Evolutionary conservation across 23 tunicate species (phyloP).

Genomic region (Oikopleura vanhoeffeni): DNA sequence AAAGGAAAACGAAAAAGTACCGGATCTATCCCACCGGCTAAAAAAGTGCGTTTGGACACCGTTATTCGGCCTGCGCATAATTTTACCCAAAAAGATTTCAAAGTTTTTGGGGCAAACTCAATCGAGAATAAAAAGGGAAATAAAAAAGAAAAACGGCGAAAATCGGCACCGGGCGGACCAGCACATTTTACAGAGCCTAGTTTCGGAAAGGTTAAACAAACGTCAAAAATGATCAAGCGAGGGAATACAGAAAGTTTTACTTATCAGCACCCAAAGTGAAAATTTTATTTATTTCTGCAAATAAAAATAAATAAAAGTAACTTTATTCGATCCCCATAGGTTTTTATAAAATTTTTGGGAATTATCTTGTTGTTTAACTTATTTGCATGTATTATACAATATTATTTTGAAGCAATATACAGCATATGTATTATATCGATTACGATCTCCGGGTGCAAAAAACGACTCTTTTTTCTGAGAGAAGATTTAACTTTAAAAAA

Average conservation of each 20-base stretch:
- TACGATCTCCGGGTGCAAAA: too few relatives aligned
- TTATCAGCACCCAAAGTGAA: too few relatives aligned
- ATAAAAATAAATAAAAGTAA: too few relatives aligned
- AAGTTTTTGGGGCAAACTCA: background rate
- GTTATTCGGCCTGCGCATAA: background rate
- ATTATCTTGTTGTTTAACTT: too few relatives aligned
- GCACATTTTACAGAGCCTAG: background rate
- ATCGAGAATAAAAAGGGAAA: background rate
- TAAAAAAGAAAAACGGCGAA: background rate
- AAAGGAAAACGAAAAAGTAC: background rate
- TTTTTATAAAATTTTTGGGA: too few relatives aligned
- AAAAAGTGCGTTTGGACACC: background rate
- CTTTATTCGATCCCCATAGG: too few relatives aligned
- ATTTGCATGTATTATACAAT: too few relatives aligned
- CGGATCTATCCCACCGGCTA: background rate
- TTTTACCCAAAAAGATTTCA: background rate
- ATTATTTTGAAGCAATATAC: too few relatives aligned
- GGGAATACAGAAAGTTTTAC: background rate
- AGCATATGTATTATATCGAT: too few relatives aligned
- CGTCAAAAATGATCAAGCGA: background rate
- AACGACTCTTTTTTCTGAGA: too few relatives aligned
- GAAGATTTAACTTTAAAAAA: too few relatives aligned
- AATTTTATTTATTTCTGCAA: too few relatives aligned
- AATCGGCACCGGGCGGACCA: background rate
- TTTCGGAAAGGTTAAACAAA: constrained; percentile 11